A percentile compares a stretch with the other conserved stretches of the same genome.
phyloP scores from a whole-genome alignment of 2,888 invertebrate species.

The Melanotus villosus region DNA sequence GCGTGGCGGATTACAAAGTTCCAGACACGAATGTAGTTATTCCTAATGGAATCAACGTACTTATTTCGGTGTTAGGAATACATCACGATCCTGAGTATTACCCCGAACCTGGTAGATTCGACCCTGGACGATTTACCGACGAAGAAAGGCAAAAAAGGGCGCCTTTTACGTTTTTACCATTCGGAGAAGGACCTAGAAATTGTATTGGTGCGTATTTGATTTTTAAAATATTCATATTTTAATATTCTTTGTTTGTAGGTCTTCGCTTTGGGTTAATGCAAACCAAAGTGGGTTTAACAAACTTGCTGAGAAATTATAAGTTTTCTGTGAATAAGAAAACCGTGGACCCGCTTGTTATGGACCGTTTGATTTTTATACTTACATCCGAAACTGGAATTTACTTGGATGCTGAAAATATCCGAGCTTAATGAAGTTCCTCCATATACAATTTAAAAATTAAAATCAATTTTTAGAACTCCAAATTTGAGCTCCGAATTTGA shows the following conservation, averaged over 20 bases:
- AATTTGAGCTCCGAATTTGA: too few species aligned
- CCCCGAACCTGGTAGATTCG: not conserved
- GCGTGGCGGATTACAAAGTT: not conserved
- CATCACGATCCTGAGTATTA: too few species aligned
- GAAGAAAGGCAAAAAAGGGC: not conserved
- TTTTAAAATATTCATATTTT: too few species aligned
- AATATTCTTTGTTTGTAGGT: constrained; percentile 58
- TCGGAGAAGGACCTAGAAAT: not conserved
- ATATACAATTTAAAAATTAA: too few species aligned
- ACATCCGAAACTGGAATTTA: constrained; percentile 14
- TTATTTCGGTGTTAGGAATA: not conserved
- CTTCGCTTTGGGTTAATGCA: constrained; percentile 60
- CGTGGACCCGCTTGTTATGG: constrained; percentile 32
- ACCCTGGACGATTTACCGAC: too few species aligned
- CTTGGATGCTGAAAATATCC: constrained; percentile 35
- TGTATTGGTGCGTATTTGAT: not conserved
- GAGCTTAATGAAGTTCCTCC: too few species aligned
- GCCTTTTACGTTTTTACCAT: not conserved
- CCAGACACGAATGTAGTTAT: not conserved
- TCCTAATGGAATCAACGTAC: not conserved
- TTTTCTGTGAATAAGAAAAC: constrained; percentile 47
- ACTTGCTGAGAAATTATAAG: constrained; percentile 51
- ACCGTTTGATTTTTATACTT: constrained; percentile 25
- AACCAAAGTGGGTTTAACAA: constrained; percentile 58
- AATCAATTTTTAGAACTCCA: too few species aligned